Base-by-base conservation (phyloP, 2,888 invertebrate genomes). In the Hydrotaea cyrtoneurina region DNA sequence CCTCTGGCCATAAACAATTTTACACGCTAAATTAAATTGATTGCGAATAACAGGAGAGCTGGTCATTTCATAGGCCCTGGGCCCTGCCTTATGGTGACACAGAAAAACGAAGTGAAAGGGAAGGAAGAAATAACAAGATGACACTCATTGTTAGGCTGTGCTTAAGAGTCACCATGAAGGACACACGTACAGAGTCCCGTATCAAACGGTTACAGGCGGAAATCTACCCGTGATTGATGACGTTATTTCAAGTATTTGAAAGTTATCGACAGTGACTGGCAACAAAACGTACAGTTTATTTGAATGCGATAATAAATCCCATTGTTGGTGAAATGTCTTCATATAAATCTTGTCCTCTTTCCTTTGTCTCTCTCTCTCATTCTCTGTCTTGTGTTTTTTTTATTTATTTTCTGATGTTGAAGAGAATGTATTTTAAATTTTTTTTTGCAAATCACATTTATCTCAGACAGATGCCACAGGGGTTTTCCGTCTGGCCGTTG, bases 401-500 rank as follows among this genome's bases (percentile, higher is more conserved):
- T 31, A 2, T 50, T 50, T n/a, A 3, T 39, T 39, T 39, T 10
- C 11, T 23, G 1, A 62, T 10, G 31, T 5, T 5, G 31, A 31
- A 62, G 19, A 2, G 21, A 7, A 59, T 26, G 2, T 26, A 59
- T 59, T 59, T 59, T 59, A 26, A 15, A 15, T 59, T 59, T 13
- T 13, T 36, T 36, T 36, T 39, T 62, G 11, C 5, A 62, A 62
- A 62, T 62, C n/a, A 4, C 62, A 62, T 62, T 62, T 62, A 62
- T 62, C 62, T 59, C 26, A 26, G 62, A 62, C 62, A 62, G 8
- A 36, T 62, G 62, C 23, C 62, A 62, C 36, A 50, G n/a, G 1
- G n/a, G 8, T 50, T 50, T 2, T 50, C n/a, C n/a, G 13, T n/a
- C n/a, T 50, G 50, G 50, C n/a, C 13, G 50, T 50, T 3, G 50